Base-by-base conservation (phyloP, 1,140 invertebrate species). In the Drosophila kepulauana region DNA sequence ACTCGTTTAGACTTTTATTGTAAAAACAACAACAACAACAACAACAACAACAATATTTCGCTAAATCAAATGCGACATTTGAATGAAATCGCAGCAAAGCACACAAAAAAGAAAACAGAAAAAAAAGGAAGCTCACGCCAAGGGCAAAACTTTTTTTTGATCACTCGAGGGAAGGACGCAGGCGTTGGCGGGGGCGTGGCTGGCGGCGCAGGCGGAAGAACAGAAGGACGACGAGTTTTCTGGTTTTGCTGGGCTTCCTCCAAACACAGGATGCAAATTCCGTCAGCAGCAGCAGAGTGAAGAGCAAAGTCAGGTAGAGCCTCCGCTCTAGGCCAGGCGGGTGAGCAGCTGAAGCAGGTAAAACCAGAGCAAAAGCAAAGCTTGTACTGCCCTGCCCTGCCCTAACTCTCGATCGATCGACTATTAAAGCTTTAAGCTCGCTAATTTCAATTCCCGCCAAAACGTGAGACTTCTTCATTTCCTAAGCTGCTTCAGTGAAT, bases 261-360 rank as follows among this genome's bases (percentile, higher is more conserved):
- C 52, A 73, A 88, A 86, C 82, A 86, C 82, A 87, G 82, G 82
- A 87, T 87, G 82, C 80, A 82, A 76, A 81, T 77, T 75, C 33
- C 16, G 15, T 5, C 30, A 13, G 13, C 13, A 38, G 25, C 58
- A 16, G 25, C 6, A 51, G 45, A 52, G 11, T 11, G n/a, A 38
- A 64, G 35, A 8, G 11, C 11, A 35, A 1, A 64, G 49, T 41
- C 81, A 85, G 82, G 82, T 85, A 81, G 78, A n/a, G 11, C 2
- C 41, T 2, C 6, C 4, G 41, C 41, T 43, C 41, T 13, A 43
- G 41, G 38, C 38, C 38, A 41, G 25, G 43, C 70, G 8, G 5
- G 10, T 65, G 30, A 43, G n/a, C 2, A 11, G 11, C 5, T 38
- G n/a, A 15, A 5, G 28, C 62, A 72, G 62, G 54, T 65, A 72